Evolutionary conservation across 2,113 vertebrate species (phyloP), one percentile per base, ranked within the genome.

Genomic region (Melospiza georgiana): DNA sequence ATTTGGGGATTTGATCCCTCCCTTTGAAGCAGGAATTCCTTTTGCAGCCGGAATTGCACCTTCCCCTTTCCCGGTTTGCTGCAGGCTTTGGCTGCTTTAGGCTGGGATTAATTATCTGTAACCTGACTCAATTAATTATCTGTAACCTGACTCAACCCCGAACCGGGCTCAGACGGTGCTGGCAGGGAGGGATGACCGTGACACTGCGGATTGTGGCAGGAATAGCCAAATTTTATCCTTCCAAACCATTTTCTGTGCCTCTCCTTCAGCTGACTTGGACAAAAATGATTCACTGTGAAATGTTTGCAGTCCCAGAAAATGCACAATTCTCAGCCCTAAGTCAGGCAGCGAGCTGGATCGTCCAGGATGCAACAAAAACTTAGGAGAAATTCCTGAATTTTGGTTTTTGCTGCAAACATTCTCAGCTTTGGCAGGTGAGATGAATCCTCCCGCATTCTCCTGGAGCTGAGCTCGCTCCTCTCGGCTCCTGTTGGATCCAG

Each of bases 371-470:
- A 27, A 12, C 22, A 76, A 14, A 85, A 68, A 20, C 35, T 8
- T 27, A 55, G 46, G 52, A 84, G 68, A 33, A 58, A 78, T 55
- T 52, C 63, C 73, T 15, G 15, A 14, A 2, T 8, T 2, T 4
- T 37, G 63, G 1, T 5, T 74, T 48, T 85, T 41, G 10, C 23
- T 77, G 19, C 57, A 3, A 49, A 17, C 2, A 6, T 69, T 52
- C 5, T 39, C 28, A 5, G 39, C 28, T 33, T 27, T 39, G 19
- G 55, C 65, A 81, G 72, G 30, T 6, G 15, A 68, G 69, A 41
- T 1, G 2, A 16, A 12, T 8, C 37, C 43, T 27, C 57, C 22
- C 22, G 4, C 5, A 1, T 35, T 3, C 25, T 1, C 12, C 37
- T 11, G 78, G 62, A 79, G 72, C 55, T 4, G 27, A 44, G 67